These are phyloP conservation scores for Podabrus alpinus DNA, from an alignment of 2,888 invertebrate species.

Conservation along the genomic window DNA sequence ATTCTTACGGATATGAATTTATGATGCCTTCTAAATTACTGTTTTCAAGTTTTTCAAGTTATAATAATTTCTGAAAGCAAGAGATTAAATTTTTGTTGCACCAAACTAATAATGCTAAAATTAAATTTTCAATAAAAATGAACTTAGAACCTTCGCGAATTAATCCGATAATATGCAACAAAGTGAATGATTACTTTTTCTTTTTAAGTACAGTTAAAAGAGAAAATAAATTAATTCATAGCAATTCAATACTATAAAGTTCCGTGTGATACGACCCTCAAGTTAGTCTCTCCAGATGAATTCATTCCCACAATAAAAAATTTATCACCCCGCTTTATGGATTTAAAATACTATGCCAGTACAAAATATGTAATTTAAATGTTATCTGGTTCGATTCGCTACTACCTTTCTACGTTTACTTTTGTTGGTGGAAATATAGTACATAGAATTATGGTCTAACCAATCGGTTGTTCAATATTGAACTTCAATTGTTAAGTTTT, in stretches of 20 bases:
- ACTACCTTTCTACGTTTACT: background rate
- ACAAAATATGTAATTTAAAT: background rate
- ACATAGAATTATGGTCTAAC: background rate
- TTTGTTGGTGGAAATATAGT: background rate
- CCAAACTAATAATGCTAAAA: too few species aligned
- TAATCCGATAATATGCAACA: too few species aligned
- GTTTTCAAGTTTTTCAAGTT: too few species aligned
- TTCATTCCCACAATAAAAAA: background rate
- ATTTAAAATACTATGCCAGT: background rate
- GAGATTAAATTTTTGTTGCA: too few species aligned
- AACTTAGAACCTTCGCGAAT: too few species aligned
- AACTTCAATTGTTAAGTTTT: background rate
- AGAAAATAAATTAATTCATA: background rate
- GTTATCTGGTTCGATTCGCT: background rate
- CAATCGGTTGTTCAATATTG: background rate
- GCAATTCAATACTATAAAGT: background rate
- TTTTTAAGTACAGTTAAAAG: background rate
- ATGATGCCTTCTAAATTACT: too few species aligned
- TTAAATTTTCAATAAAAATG: too few species aligned
- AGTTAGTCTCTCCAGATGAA: background rate
- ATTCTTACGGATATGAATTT: too few species aligned
- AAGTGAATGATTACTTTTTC: background rate
- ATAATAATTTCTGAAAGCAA: too few species aligned
- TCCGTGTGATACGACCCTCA: background rate
- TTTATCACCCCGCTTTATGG: background rate